Conservation (phyloP, 2,113 vertebrate species). For the Nesospiza acunhae region DNA sequence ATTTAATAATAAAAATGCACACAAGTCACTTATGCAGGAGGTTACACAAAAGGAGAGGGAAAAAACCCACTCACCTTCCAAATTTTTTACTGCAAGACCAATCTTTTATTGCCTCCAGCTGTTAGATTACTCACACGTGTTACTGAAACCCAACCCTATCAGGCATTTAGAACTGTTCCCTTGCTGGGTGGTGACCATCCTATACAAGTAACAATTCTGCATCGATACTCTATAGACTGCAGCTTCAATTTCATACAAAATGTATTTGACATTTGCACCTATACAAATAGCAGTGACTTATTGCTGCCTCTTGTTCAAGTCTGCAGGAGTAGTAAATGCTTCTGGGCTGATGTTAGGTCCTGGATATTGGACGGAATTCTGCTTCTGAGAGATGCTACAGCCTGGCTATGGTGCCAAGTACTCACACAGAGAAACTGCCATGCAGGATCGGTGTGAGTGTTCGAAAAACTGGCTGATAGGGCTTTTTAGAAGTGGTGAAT, state of each 20-base stretch:
- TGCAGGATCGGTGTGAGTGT: background rate
- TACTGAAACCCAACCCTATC: background rate
- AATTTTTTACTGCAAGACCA: background rate
- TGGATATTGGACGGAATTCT: background rate
- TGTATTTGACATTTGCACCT: accelerated
- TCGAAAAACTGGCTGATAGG: accelerated
- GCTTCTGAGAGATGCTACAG: background rate
- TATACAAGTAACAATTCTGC: background rate
- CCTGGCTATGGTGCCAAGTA: background rate
- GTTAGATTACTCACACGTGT: background rate
- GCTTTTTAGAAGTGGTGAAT: background rate
- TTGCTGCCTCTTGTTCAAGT: background rate
- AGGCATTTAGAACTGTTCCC: background rate
- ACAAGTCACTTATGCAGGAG: accelerated
- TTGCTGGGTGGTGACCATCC: background rate
- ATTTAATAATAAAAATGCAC: background rate
- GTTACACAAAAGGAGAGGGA: background rate
- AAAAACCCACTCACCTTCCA: background rate
- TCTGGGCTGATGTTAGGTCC: too few relatives aligned
- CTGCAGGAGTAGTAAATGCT: background rate
- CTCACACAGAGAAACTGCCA: background rate
- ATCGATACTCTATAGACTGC: background rate
- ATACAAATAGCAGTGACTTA: background rate
- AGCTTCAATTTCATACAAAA: background rate
- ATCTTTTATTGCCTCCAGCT: background rate